Conservation (phyloP, 2,888 invertebrate genomes). For the Epinotia brunnichana region DNA sequence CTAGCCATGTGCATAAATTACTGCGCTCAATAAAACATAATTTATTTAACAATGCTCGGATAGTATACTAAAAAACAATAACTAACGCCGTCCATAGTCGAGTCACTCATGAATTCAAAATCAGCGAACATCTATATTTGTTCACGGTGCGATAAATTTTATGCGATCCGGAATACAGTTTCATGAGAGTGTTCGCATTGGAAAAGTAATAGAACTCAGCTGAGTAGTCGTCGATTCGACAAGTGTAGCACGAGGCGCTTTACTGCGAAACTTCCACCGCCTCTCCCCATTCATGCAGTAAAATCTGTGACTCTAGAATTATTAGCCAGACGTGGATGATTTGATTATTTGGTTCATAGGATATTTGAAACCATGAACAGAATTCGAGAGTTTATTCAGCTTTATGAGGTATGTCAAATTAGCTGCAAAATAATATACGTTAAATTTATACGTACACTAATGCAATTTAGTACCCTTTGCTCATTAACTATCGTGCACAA, state of each 20-base stretch:
- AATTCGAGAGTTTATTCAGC: slow-evolving; percentile 2
- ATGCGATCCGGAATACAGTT: slow-evolving; percentile 56
- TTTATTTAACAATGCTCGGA: slow-evolving; percentile 28
- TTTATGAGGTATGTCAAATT: neutral
- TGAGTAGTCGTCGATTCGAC: slow-evolving; percentile 53
- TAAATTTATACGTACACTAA: neutral
- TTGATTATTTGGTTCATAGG: slow-evolving; percentile 34
- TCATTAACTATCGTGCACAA: neutral
- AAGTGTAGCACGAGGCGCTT: slow-evolving; percentile 51
- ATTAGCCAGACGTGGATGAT: slow-evolving; percentile 49
- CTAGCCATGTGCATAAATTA: slow-evolving; percentile 13
- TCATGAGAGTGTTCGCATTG: slow-evolving; percentile 50
- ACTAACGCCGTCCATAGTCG: slow-evolving; percentile 17
- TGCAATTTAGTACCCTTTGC: neutral
- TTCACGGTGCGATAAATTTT: slow-evolving; percentile 58
- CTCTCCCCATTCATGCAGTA: slow-evolving; percentile 50
- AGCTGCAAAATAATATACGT: neutral
- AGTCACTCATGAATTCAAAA: slow-evolving; percentile 49
- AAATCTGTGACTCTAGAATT: slow-evolving; percentile 50
- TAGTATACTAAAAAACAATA: slow-evolving; percentile 38
- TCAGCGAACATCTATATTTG: slow-evolving; percentile 54
- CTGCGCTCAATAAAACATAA: slow-evolving; percentile 35
- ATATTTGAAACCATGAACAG: slow-evolving; percentile 7
- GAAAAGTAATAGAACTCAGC: slow-evolving; percentile 51
- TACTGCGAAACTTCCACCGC: slow-evolving; percentile 53